phyloP scores from a whole-genome alignment of 2,113 vertebrate genomes.

The Atractosteus spatula region DNA sequence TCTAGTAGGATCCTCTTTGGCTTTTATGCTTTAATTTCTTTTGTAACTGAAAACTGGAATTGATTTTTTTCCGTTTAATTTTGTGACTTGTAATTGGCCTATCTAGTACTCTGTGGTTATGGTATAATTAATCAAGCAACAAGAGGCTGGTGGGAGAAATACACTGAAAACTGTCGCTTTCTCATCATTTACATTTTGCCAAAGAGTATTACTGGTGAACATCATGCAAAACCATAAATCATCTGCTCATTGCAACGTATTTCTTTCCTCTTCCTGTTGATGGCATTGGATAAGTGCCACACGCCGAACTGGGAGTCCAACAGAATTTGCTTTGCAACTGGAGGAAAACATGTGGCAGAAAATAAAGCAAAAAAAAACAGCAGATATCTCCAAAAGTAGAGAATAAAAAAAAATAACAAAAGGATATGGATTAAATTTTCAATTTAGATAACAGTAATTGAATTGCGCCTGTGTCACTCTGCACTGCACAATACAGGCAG shows the following conservation, averaged over 20 bases:
- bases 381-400: background rate
- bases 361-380: background rate
- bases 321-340: conserved; percentile 51
- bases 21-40: too few relatives aligned
- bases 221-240: conserved; percentile 47
- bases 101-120: too few relatives aligned
- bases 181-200: conserved; percentile 32
- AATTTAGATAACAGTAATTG: conserved; percentile 43
- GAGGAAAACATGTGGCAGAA: conserved; percentile 38
- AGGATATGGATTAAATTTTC: conserved; percentile 18
- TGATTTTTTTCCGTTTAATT: too few relatives aligned
- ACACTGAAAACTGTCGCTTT: conserved; percentile 22
- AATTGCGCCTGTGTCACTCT: conserved; percentile 31
- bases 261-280: conserved; percentile 37
- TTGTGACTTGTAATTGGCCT: too few relatives aligned
- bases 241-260: conserved; percentile 39
- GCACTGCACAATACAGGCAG: conserved; percentile 14
- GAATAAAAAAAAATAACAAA: conserved; percentile 23
- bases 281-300: conserved; percentile 47
- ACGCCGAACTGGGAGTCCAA: conserved; percentile 46
- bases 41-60: too few relatives aligned
- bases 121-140: background rate
- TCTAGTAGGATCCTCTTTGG: too few relatives aligned
- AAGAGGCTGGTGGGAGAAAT: conserved; percentile 25
- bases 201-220: background rate